phyloP scores from a whole-genome alignment of 1,140 invertebrate species.

The Papilio machaon region DNA sequence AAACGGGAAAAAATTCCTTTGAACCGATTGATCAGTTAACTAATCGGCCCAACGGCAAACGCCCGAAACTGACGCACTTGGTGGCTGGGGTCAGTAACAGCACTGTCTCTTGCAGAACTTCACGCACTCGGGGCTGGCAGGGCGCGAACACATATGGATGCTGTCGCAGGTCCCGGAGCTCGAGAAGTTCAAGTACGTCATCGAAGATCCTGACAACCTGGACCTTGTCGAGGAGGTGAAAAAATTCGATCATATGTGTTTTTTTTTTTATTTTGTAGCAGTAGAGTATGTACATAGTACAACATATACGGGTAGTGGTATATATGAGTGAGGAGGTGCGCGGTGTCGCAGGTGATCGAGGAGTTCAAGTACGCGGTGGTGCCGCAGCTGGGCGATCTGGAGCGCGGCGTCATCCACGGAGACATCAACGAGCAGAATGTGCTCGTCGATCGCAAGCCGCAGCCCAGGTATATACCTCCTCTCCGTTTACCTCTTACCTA shows the following conservation, averaged over 20 bases:
- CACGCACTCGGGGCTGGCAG: constrained; percentile 86
- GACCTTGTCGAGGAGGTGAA: constrained; percentile 82
- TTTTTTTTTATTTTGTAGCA: too few species aligned
- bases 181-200: constrained; percentile 86
- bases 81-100: not conserved
- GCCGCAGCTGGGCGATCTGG: constrained; percentile 81
- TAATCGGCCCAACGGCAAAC: too few species aligned
- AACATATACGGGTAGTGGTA: too few species aligned
- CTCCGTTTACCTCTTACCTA: too few species aligned
- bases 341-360: constrained; percentile 82
- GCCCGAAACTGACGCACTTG: too few species aligned
- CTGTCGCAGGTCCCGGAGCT: constrained; percentile 86
- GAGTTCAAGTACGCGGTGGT: constrained; percentile 86
- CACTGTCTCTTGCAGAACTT: constrained; percentile 82
- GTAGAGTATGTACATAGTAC: too few species aligned
- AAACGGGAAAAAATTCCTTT: too few species aligned
- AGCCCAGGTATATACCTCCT: constrained; percentile 55
- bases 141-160: constrained; percentile 88
- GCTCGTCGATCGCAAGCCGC: constrained; percentile 81
- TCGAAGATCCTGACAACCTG: constrained; percentile 84
- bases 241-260: not conserved
- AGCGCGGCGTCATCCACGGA: constrained; percentile 92
- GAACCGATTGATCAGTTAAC: too few species aligned
- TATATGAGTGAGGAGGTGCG: not conserved
- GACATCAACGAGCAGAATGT: constrained; percentile 96